These are phyloP conservation scores for Meteorus cinctellus DNA, from an alignment of 2,888 invertebrate genomes.

Conservation along the genomic window DNA sequence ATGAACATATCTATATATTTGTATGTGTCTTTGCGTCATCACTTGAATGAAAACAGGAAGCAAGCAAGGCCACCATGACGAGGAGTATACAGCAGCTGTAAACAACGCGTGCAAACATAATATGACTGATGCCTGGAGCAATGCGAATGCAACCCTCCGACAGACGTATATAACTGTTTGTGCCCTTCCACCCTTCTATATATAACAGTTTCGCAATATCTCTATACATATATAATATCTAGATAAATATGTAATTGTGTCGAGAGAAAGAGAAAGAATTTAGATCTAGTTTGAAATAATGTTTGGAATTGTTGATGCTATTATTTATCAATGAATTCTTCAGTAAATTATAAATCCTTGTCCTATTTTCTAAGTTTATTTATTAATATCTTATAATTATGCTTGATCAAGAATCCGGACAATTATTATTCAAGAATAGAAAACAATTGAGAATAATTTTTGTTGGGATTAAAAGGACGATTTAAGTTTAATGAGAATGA, in stretches of 20 bases:
- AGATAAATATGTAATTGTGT: background rate
- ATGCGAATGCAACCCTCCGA: conserved; percentile 47
- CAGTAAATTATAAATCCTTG: too few relatives aligned
- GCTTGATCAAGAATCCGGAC: background rate
- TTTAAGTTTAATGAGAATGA: conserved; percentile 29
- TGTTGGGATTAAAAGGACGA: conserved; percentile 1
- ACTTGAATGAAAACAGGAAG: conserved; percentile 17
- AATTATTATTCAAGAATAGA: background rate
- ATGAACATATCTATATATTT: background rate
- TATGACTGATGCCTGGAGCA: conserved; percentile 71
- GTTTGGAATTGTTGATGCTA: too few relatives aligned
- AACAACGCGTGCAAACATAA: conserved; percentile 72
- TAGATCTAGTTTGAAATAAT: too few relatives aligned
- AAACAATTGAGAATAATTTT: background rate
- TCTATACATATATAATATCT: background rate
- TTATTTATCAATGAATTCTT: too few relatives aligned
- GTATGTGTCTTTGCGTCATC: background rate
- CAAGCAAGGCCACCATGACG: conserved; percentile 21
- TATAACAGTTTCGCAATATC: conserved; percentile 33
- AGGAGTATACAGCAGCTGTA: conserved; percentile 58
- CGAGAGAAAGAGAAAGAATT: too few relatives aligned
- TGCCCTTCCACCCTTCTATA: conserved; percentile 42
- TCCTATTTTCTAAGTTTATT: too few relatives aligned
- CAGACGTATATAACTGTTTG: conserved; percentile 18
- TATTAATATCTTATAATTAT: too few relatives aligned